These are phyloP conservation scores for Luperina nickerlii DNA, from an alignment of 2,888 invertebrate species.

Conservation along the genomic window DNA sequence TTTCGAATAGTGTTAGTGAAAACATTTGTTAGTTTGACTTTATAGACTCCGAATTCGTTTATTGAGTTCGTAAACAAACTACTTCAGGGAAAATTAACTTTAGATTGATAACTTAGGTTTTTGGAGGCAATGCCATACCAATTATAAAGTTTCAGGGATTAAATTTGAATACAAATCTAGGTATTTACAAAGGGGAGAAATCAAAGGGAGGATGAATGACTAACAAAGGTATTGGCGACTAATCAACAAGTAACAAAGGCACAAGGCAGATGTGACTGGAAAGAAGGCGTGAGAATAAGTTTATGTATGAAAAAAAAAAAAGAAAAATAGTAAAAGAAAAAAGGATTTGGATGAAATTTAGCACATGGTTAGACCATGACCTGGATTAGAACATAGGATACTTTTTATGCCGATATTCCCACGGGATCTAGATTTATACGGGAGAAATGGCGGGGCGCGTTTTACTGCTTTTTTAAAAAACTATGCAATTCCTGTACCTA, in stretches of 20 bases:
- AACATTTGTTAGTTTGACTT: neutral
- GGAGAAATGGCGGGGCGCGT: accelerated
- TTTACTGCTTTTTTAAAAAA: too few relatives aligned
- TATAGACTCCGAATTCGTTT: neutral
- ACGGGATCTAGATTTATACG: too few relatives aligned
- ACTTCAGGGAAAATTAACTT: too few relatives aligned
- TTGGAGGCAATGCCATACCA: neutral
- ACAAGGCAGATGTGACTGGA: too few relatives aligned
- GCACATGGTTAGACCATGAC: neutral
- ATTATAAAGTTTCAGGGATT: neutral
- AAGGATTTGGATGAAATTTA: neutral
- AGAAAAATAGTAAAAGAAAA: too few relatives aligned
- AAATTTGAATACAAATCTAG: neutral
- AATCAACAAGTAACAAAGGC: too few relatives aligned
- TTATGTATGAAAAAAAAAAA: too few relatives aligned
- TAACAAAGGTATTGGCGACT: too few relatives aligned
- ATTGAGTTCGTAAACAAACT: neutral
- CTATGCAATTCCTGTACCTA: too few relatives aligned
- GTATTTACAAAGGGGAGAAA: neutral
- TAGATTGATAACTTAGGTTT: too few relatives aligned
- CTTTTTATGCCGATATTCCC: neutral
- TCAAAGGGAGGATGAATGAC: neutral
- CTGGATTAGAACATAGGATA: neutral
- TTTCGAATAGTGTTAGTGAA: neutral
- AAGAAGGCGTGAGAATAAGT: too few relatives aligned